Conservation (phyloP, 1,140 invertebrate genomes). For the Caenorhabditis brenneri region DNA sequence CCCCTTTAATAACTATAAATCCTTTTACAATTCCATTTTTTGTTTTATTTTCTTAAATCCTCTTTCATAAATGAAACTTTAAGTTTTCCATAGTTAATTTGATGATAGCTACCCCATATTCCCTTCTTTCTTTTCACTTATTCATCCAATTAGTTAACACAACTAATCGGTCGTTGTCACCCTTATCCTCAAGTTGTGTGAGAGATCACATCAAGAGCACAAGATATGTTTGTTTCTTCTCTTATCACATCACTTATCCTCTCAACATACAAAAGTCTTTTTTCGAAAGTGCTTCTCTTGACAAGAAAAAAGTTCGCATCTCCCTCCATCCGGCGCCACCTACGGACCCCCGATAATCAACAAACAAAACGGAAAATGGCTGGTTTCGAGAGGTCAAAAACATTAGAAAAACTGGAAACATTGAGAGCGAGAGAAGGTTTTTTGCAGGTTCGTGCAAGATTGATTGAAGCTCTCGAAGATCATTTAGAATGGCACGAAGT, state of each 20-base stretch:
- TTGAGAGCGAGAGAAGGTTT: background rate
- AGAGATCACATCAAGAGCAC: slow-evolving; percentile 28
- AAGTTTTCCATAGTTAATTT: too few relatives aligned
- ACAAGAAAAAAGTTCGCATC: background rate
- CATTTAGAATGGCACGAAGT: too few relatives aligned
- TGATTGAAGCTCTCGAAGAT: background rate
- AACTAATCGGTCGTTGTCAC: background rate
- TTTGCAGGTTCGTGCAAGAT: background rate
- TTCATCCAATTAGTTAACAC: background rate
- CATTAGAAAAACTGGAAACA: background rate
- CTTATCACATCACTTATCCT: slow-evolving; percentile 37
- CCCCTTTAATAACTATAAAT: too few relatives aligned
- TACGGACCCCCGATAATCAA: background rate
- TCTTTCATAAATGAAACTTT: too few relatives aligned
- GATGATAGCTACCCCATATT: background rate
- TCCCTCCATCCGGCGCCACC: background rate
- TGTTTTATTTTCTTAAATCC: too few relatives aligned
- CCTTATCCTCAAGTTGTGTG: background rate
- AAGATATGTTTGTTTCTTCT: slow-evolving; percentile 44
- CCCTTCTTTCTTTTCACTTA: background rate
- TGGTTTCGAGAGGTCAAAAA: background rate
- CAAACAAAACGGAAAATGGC: slow-evolving; percentile 5
- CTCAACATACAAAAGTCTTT: too few relatives aligned
- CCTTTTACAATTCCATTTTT: too few relatives aligned
- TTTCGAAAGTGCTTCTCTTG: slow-evolving; percentile 9